These are phyloP conservation scores for Drosophila kanekoi DNA, from an alignment of 2,888 invertebrate species.

Conservation along the genomic window DNA sequence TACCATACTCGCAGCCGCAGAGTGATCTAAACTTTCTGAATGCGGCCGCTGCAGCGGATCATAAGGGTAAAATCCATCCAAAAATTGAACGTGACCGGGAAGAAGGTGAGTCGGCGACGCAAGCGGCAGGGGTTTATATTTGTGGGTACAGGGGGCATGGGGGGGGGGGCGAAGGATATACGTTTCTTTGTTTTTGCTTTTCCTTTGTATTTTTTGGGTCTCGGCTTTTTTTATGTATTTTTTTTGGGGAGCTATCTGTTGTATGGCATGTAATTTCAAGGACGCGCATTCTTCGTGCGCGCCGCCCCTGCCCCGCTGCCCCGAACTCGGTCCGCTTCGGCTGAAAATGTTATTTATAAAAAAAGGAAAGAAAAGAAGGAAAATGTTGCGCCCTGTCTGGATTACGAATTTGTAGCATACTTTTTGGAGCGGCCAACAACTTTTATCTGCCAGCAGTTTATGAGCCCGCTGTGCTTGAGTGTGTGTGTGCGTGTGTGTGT, in stretches of 20 bases:
- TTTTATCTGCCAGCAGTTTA: conserved; percentile 51
- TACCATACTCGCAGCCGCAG: conserved; percentile 85
- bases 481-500: not conserved
- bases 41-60: conserved; percentile 84
- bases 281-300: conserved; percentile 75
- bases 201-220: conserved; percentile 2
- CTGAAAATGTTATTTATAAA: conserved; percentile 56
- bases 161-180: not conserved
- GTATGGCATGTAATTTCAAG: conserved; percentile 66
- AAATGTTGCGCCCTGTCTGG: conserved; percentile 55
- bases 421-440: conserved; percentile 39
- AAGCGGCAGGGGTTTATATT: conserved; percentile 15
- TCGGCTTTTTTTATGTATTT: conserved; percentile 9
- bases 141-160: not conserved
- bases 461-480: conserved; percentile 21
- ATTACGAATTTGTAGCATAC: conserved; percentile 51
- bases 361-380: not conserved
- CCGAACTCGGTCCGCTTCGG: conserved; percentile 27
- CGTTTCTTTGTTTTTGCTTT: conserved; percentile 12
- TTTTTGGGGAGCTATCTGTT: conserved; percentile 56
- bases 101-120: conserved; percentile 83
- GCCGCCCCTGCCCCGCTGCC: conserved; percentile 8
- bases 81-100: conserved; percentile 85
- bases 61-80: conserved; percentile 85
- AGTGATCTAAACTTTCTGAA: conserved; percentile 85